Evolutionary conservation across 2,888 invertebrate genomes (phyloP).

Genomic region (Orthosia gothica): DNA sequence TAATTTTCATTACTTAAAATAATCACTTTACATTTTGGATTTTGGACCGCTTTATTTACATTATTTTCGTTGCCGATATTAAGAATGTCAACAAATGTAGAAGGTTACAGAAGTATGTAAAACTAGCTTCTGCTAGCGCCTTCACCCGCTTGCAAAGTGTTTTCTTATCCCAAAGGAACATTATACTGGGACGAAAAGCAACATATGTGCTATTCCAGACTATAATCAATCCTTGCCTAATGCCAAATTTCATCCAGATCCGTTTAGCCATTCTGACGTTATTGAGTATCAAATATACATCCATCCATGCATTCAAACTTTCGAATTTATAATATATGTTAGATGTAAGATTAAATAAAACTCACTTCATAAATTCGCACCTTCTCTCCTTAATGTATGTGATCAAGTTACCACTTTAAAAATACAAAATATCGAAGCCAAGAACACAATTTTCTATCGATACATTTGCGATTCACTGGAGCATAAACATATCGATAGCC

Average conservation of each 20-base stretch:
- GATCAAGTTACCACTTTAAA: neutral
- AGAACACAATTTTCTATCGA: slow-evolving; percentile 26
- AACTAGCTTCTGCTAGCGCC: neutral
- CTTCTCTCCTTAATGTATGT: neutral
- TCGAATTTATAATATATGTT: too few species aligned
- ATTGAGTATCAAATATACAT: too few species aligned
- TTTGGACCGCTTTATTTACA: too few species aligned
- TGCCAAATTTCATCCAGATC: neutral
- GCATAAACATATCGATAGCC: slow-evolving; percentile 15
- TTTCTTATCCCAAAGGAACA: neutral
- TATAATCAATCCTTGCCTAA: neutral
- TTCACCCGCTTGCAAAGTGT: neutral
- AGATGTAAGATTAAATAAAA: neutral
- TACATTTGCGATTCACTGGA: slow-evolving; percentile 14
- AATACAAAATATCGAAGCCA: slow-evolving; percentile 11
- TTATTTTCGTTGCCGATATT: too few species aligned
- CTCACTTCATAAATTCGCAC: neutral
- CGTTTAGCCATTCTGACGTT: neutral
- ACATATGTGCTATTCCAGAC: neutral
- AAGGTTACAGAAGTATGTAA: neutral
- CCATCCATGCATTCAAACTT: too few species aligned
- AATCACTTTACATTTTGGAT: too few species aligned
- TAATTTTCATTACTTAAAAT: too few species aligned
- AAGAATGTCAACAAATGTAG: too few species aligned
- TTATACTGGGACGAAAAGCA: neutral